phyloP scores from a whole-genome alignment of 2,888 invertebrate species.

The Calameuta filiformis region DNA sequence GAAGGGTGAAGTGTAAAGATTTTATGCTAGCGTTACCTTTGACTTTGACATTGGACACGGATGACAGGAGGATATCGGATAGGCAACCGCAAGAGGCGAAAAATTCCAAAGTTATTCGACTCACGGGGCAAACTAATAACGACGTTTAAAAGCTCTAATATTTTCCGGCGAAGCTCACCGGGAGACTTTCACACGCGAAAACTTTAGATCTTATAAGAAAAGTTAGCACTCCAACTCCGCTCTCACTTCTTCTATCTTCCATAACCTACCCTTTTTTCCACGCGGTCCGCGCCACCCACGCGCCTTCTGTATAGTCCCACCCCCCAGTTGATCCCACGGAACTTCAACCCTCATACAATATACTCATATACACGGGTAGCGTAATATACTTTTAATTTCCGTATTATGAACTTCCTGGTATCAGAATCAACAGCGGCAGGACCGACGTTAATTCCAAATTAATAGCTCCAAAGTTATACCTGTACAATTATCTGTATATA shows the following conservation, averaged over 20 bases:
- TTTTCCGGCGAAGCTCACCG: slow-evolving; percentile 46
- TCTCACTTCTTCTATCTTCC: slow-evolving; percentile 43
- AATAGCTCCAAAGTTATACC: slow-evolving; percentile 21
- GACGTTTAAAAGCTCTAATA: slow-evolving; percentile 60
- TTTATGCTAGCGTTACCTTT: neutral
- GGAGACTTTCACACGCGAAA: slow-evolving; percentile 54
- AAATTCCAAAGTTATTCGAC: slow-evolving; percentile 48
- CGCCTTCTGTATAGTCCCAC: slow-evolving; percentile 22
- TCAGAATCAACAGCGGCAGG: neutral
- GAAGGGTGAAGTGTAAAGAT: neutral
- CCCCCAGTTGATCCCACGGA: slow-evolving; percentile 25
- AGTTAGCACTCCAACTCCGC: slow-evolving; percentile 53
- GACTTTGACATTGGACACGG: neutral
- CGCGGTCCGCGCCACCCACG: slow-evolving; percentile 9
- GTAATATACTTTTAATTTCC: slow-evolving; percentile 64
- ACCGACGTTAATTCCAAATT: neutral
- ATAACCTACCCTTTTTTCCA: slow-evolving; percentile 14
- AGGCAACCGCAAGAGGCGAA: neutral
- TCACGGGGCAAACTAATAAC: slow-evolving; percentile 59
- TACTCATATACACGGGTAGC: slow-evolving; percentile 37
- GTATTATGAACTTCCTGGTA: slow-evolving; percentile 61
- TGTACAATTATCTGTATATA: neutral
- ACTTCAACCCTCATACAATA: neutral
- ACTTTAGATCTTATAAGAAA: slow-evolving; percentile 62
- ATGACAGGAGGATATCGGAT: neutral